A percentile compares a stretch with the other conserved stretches of the same genome.
Evolutionary conservation across 2,888 invertebrate genomes (phyloP).

Genomic region (Yponomeuta plumbellus): DNA sequence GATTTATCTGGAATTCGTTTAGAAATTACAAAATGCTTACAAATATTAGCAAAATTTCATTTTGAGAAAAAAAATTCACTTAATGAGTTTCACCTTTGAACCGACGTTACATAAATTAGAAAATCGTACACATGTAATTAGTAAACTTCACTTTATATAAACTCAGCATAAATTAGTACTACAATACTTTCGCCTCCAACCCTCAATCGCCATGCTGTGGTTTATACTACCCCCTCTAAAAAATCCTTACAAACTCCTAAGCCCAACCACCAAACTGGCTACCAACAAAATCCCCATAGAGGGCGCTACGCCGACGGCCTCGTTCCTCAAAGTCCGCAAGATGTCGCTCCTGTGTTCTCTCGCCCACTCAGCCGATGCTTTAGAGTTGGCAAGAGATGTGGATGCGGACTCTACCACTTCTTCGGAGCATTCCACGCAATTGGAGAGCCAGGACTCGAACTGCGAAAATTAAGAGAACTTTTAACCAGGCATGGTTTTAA

Average conservation of each 20-base stretch:
- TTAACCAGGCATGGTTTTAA: no score
- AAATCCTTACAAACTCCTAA: not conserved
- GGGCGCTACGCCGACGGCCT: constrained; percentile 30
- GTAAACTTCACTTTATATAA: no score
- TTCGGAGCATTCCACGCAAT: constrained; percentile 43
- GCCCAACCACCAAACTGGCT: not conserved
- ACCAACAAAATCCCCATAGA: constrained; percentile 31
- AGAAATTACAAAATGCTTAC: no score
- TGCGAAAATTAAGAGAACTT: constrained; percentile 30
- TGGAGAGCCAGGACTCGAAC: constrained; percentile 50
- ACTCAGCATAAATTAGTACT: no score
- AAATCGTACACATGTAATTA: no score
- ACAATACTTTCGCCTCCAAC: no score
- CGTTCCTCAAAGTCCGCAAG: constrained; percentile 34
- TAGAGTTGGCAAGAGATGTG: constrained; percentile 32
- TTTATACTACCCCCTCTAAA: not conserved
- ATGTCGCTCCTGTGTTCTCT: constrained; percentile 43
- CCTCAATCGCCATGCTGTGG: no score
- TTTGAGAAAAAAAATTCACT: no score
- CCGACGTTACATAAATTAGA: no score
- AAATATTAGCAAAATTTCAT: no score
- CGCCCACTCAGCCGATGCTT: constrained; percentile 42
- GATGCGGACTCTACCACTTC: constrained; percentile 34
- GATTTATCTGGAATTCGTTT: no score
- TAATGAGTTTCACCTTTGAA: no score